Percentiles rank a stretch among this genome's conserved stretches.
Conservation (phyloP, 2,797 vertebrate genomes). For the Buceros bicornis region DNA sequence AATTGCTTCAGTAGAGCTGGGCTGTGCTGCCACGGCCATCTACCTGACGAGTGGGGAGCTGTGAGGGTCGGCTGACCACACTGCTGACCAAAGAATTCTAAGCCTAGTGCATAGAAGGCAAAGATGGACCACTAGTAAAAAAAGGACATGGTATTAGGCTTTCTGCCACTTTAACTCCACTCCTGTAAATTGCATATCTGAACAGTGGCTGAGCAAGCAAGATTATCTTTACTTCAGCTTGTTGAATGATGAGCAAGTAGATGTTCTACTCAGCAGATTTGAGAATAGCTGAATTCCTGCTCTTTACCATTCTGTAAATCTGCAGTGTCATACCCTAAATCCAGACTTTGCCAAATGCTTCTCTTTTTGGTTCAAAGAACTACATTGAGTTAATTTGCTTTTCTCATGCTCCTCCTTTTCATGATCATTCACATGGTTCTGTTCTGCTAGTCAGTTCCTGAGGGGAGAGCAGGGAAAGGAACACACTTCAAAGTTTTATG, state of each 20-base stretch:
- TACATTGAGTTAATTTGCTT: conserved; percentile 40
- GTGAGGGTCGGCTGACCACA: neutral
- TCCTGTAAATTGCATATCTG: neutral
- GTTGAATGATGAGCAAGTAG: neutral
- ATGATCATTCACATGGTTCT: neutral
- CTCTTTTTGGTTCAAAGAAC: conserved; percentile 27
- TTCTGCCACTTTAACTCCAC: neutral
- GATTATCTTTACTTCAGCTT: neutral
- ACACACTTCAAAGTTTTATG: conserved; percentile 61
- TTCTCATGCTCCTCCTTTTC: neutral
- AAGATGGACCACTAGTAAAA: neutral
- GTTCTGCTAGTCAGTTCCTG: conserved; percentile 5
- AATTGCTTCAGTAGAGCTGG: neutral
- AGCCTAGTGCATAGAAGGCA: neutral
- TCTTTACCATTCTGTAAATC: neutral
- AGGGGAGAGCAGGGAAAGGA: conserved; percentile 9
- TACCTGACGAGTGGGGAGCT: neutral
- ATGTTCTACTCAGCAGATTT: conserved; percentile 1
- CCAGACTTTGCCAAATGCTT: conserved; percentile 10
- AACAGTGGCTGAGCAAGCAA: conserved; percentile 8
- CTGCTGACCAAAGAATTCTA: neutral
- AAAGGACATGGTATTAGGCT: neutral
- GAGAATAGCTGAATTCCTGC: conserved; percentile 30
- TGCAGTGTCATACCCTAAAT: conserved; percentile 33
- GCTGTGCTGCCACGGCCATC: neutral